These are phyloP conservation scores for Tyria jacobaeae DNA, from an alignment of 2,888 invertebrate species.

Conservation along the genomic window DNA sequence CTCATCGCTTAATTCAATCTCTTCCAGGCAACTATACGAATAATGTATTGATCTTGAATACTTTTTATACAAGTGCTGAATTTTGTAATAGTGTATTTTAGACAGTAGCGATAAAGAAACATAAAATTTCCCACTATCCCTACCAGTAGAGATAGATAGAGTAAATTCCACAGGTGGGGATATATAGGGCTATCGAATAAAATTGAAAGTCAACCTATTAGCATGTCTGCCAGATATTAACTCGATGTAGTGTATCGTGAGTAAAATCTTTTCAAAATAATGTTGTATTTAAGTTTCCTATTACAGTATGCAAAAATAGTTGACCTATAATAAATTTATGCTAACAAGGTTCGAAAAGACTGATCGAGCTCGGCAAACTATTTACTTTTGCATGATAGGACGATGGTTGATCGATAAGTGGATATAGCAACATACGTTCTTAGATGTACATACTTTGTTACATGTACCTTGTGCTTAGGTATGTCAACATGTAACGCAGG, in stretches of 20 bases:
- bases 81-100: no score
- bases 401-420: neutral
- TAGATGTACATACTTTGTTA: neutral
- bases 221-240: neutral
- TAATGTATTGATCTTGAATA: no score
- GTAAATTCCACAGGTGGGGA: no score
- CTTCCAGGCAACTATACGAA: no score
- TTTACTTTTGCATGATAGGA: slow-evolving; percentile 9
- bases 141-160: no score
- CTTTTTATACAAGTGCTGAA: no score
- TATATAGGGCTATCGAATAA: no score
- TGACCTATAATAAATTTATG: slow-evolving; percentile 23
- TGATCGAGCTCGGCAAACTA: slow-evolving; percentile 5
- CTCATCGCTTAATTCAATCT: no score
- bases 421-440: neutral
- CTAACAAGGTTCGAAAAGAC: slow-evolving; percentile 10
- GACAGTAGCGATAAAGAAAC: no score
- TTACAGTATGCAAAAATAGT: slow-evolving; percentile 17
- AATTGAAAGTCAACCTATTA: neutral
- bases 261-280: neutral
- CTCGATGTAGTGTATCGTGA: neutral
- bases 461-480: neutral
- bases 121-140: no score
- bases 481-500: no score
- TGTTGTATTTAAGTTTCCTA: slow-evolving; percentile 1